Base-by-base conservation (phyloP, 2,888 invertebrate species). In the Dicyrtoma fusca region DNA sequence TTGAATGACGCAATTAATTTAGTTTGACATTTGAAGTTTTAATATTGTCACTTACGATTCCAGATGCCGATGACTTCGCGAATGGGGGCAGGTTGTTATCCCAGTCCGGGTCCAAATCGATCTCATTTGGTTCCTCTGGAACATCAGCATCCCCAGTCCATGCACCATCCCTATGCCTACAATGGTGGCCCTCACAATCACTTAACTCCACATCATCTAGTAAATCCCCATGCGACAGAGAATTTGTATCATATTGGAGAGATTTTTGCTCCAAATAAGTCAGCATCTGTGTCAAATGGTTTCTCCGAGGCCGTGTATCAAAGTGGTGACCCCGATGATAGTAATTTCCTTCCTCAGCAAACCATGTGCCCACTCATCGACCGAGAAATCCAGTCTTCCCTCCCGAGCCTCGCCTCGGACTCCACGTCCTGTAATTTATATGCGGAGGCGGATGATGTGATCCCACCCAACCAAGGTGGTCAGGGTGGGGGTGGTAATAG, bases 351-450 rank as follows among this genome's bases (percentile, higher is more conserved):
- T 68, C 77, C 77, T 51, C 77, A 69, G 26, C 75, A 75, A 72
- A 64, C 75, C 66, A 23, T 77, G 66, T 76, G 75, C 69, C 79
- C 79, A 23, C 74, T 79, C 62, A 84, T 85, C 82, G 86, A 87
- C 77, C 82, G 86, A 75, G 85, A 84, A 55, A 84, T 86, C 73
- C 86, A 86, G 82, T 85, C 86, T 26, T 85, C 86, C 34, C 81
- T 86, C 61, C 85, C 85, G 42, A 83, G 83, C 79, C 79, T 82
- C 6, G 80, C 80, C n/a, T 78, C 78, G 23, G 80, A 80, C 75
- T 80, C 80, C 1, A 80, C 79, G 19, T 80, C 80, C 6, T 80
- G 80, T 68, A 80, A 80, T 75, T 72, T 80, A 42, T 80, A 80
- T 69, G 80, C 80, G 23, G 80, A 80, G 72, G 79, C 79, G 51